phyloP scores from a whole-genome alignment of 2,113 vertebrate species.

The Urocolius indicus region DNA sequence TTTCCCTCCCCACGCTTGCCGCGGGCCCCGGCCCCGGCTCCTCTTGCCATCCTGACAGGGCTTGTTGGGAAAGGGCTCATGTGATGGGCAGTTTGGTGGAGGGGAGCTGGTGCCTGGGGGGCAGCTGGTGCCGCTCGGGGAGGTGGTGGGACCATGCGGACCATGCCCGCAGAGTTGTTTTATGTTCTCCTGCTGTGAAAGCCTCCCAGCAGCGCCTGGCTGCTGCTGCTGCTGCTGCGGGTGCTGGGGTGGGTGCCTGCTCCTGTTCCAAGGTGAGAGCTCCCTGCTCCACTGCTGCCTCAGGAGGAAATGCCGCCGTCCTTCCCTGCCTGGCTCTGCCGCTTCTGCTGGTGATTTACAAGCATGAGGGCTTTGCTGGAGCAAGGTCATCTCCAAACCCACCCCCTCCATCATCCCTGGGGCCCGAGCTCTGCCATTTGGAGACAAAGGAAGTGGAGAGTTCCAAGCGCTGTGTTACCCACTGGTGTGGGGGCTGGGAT shows the following conservation, averaged over 20 bases:
- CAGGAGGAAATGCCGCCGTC: neutral
- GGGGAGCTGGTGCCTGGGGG: neutral
- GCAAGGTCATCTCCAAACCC: neutral
- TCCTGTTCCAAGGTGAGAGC: neutral
- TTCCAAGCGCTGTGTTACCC: accelerated
- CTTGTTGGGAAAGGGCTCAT: conserved; percentile 35
- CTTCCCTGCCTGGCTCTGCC: neutral
- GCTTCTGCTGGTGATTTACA: neutral
- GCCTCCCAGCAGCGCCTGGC: accelerated
- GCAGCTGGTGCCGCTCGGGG: accelerated
- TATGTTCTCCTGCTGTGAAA: neutral
- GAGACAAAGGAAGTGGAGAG: accelerated
- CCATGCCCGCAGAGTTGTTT: neutral
- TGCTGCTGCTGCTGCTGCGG: neutral
- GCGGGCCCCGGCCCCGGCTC: neutral
- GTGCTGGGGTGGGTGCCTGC: neutral
- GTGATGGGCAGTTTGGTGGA: neutral
- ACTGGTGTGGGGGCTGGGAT: accelerated
- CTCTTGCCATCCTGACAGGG: conserved; percentile 16
- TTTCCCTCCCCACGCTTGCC: conserved; percentile 19
- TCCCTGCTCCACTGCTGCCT: neutral
- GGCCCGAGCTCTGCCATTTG: neutral
- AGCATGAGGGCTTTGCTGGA: neutral
- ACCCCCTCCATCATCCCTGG: neutral
- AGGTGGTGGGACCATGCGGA: neutral